Conservation (phyloP, 2,797 vertebrate species). For the Acropternis orthonyx region DNA sequence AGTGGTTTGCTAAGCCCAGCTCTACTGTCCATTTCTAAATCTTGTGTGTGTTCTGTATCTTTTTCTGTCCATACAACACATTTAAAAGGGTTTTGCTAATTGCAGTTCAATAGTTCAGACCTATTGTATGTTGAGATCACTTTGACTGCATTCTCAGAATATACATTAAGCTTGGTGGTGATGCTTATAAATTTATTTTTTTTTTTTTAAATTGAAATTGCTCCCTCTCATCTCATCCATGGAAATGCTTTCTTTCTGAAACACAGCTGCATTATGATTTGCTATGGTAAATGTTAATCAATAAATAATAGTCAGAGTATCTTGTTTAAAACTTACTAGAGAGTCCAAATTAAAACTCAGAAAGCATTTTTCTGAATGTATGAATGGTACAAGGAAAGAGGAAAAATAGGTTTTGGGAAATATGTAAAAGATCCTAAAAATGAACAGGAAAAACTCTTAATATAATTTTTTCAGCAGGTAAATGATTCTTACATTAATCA, state of each 20-base stretch:
- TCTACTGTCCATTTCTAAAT: background rate
- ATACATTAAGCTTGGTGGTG: slow-evolving; percentile 41
- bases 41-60: background rate
- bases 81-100: slow-evolving; percentile 47
- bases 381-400: background rate
- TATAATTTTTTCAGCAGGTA: background rate
- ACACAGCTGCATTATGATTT: slow-evolving; percentile 66
- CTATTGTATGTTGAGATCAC: slow-evolving; percentile 3
- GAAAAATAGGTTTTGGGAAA: background rate
- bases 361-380: background rate
- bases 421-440: background rate
- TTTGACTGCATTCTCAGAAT: slow-evolving; percentile 48
- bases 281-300: slow-evolving; percentile 65
- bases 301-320: slow-evolving; percentile 61
- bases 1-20: background rate
- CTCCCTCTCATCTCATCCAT: slow-evolving; percentile 37
- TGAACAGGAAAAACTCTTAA: background rate
- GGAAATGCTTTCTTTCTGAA: slow-evolving; percentile 59
- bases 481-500: background rate
- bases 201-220: slow-evolving; percentile 57
- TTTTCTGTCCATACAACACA: background rate
- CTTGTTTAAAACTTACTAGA: slow-evolving; percentile 51
- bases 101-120: slow-evolving; percentile 48
- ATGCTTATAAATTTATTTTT: slow-evolving; percentile 59
- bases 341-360: background rate